These are phyloP conservation scores for Mastomys coucha DNA, from an alignment of 2,113 vertebrate genomes.

Conservation along the genomic window DNA sequence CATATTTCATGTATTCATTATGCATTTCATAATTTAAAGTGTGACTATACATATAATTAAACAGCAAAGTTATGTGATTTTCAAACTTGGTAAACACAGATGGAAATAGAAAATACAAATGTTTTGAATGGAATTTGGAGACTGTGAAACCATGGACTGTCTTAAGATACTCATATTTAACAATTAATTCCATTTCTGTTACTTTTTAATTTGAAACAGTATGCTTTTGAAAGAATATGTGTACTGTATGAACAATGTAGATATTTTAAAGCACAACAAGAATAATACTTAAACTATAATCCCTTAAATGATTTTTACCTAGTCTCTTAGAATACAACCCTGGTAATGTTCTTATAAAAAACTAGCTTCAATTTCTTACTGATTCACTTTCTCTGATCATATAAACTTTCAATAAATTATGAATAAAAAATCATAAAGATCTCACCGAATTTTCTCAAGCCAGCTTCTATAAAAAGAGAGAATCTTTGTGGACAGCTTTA, in stretches of 20 bases:
- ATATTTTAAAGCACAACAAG: not conserved
- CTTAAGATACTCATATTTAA: constrained; percentile 1
- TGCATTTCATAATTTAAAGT: constrained; percentile 56
- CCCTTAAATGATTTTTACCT: not conserved
- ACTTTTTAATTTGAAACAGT: not conserved
- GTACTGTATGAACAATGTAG: not conserved
- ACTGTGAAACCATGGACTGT: not conserved
- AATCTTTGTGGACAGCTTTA: not conserved
- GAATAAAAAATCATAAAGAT: not conserved
- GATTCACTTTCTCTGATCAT: not conserved
- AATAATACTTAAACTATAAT: not conserved
- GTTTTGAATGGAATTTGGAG: not conserved
- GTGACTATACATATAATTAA: constrained; percentile 65
- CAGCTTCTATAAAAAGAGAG: not conserved
- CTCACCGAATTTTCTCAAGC: not conserved
- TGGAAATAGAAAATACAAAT: constrained; percentile 43
- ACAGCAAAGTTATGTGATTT: constrained; percentile 57
- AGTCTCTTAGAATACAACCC: not conserved
- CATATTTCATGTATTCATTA: constrained; percentile 77
- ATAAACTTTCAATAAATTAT: not conserved
- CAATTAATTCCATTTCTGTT: constrained; percentile 3
- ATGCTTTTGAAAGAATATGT: not conserved
- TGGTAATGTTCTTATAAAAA: too few relatives aligned
- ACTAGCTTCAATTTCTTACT: not conserved
- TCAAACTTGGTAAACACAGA: constrained; percentile 58